Conservation (phyloP, 2,888 invertebrate genomes). For the Molorchus minor region DNA sequence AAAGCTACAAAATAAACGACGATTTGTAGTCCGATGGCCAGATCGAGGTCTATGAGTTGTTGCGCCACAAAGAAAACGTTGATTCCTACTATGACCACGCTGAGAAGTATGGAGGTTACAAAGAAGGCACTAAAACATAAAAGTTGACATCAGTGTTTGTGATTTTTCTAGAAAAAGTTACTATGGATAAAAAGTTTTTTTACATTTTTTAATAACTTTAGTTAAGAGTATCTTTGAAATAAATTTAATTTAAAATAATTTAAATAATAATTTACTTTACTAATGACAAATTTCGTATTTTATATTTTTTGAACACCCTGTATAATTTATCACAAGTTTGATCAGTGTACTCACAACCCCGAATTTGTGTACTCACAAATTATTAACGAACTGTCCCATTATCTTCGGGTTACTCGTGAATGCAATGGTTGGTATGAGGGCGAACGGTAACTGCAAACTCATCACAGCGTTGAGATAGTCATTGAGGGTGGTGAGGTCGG, state of each 20-base stretch:
- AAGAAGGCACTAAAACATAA: constrained; percentile 70
- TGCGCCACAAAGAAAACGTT: constrained; percentile 81
- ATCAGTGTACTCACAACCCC: constrained; percentile 79
- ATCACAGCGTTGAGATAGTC: constrained; percentile 86
- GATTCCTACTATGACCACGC: constrained; percentile 75
- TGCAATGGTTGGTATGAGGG: constrained; percentile 83
- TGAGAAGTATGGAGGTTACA: constrained; percentile 70
- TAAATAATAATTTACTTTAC: too few species aligned
- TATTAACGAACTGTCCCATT: constrained; percentile 86
- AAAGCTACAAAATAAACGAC: constrained; percentile 39
- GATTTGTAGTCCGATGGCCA: constrained; percentile 40
- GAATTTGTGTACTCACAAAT: constrained; percentile 73
- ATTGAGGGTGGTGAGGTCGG: constrained; percentile 80
- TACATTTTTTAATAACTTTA: too few species aligned
- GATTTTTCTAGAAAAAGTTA: too few species aligned
- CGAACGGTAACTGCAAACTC: constrained; percentile 89
- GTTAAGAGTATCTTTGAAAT: too few species aligned
- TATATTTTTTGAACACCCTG: too few species aligned
- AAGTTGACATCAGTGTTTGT: constrained; percentile 18
- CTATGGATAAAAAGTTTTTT: too few species aligned
- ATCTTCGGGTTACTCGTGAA: constrained; percentile 80
- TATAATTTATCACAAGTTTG: too few species aligned
- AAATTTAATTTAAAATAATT: too few species aligned
- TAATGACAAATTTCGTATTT: too few species aligned
- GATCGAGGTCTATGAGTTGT: constrained; percentile 64